phyloP scores from a whole-genome alignment of 2,113 vertebrate genomes.

The Corythoichthys intestinalis region DNA sequence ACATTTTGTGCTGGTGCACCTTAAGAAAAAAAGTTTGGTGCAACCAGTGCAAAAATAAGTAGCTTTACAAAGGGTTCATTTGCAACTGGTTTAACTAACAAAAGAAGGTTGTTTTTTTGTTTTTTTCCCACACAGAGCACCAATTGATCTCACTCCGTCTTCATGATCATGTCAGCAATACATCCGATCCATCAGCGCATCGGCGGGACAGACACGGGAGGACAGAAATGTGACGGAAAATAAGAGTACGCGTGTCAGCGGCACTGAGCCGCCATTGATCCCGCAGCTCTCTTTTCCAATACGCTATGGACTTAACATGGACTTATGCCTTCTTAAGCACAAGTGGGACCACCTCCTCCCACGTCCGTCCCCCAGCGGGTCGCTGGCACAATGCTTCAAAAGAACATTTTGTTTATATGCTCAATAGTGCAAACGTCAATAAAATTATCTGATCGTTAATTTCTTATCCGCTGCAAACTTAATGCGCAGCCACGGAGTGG shows the following conservation, averaged over 20 bases:
- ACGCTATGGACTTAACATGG: constrained; percentile 63
- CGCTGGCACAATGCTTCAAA: constrained; percentile 65
- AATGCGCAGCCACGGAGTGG: constrained; percentile 65
- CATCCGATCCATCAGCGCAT: constrained; percentile 57
- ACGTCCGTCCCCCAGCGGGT: constrained; percentile 4
- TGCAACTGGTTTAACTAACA: constrained; percentile 26
- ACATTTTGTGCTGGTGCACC: too few species aligned
- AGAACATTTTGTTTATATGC: constrained; percentile 72
- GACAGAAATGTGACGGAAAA: constrained; percentile 60
- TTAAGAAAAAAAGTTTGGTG: too few species aligned
- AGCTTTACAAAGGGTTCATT: not conserved
- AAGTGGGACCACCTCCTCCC: constrained; percentile 45
- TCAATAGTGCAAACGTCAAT: constrained; percentile 68
- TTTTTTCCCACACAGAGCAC: not conserved
- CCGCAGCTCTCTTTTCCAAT: constrained; percentile 50
- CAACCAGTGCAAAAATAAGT: too few species aligned
- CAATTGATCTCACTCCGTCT: constrained; percentile 35
- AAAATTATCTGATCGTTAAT: constrained; percentile 69
- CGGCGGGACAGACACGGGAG: constrained; percentile 49
- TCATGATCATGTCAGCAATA: constrained; percentile 57
- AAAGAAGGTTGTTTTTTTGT: constrained; percentile 46
- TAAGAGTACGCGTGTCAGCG: constrained; percentile 59
- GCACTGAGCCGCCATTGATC: constrained; percentile 56
- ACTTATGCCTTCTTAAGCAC: constrained; percentile 71
- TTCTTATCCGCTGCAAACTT: constrained; percentile 65